Conservation (phyloP, 2,888 invertebrate species). For the Andrena trimmerana region DNA sequence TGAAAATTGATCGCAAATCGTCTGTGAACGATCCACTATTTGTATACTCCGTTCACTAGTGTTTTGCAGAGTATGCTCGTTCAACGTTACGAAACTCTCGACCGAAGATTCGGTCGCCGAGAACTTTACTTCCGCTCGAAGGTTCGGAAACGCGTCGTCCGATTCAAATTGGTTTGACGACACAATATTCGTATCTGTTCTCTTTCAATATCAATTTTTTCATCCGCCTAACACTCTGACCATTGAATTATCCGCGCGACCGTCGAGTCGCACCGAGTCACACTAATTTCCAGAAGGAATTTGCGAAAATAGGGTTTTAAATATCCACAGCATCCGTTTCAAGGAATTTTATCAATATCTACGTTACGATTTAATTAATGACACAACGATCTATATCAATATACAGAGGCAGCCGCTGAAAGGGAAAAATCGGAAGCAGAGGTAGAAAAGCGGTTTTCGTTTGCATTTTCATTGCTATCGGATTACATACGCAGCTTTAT, state of each 20-base stretch:
- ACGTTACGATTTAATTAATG: no score
- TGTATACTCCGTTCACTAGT: constrained; percentile 33
- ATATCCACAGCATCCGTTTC: background rate
- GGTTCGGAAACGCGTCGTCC: background rate
- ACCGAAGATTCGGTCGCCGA: constrained; percentile 1
- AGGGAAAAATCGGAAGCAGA: background rate
- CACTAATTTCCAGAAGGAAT: no score
- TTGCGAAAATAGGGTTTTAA: background rate
- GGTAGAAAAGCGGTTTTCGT: background rate
- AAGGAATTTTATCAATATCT: background rate
- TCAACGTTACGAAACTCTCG: constrained; percentile 38
- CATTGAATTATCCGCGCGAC: no score
- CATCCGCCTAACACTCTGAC: background rate
- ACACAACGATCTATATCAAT: no score
- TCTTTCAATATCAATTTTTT: background rate
- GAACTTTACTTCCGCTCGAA: background rate
- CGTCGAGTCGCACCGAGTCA: background rate
- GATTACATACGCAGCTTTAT: background rate
- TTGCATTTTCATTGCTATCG: background rate
- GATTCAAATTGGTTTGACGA: constrained; percentile 24
- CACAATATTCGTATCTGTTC: background rate
- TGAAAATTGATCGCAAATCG: constrained; percentile 22
- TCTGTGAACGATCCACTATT: constrained; percentile 23
- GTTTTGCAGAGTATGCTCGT: constrained; percentile 43
- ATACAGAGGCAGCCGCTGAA: no score